A percentile compares a stretch with the other conserved stretches of the same genome.
Evolutionary conservation across 53 echinoderm and acorn worm species (phyloP).

Genomic region (Zoroaster sp.): DNA sequence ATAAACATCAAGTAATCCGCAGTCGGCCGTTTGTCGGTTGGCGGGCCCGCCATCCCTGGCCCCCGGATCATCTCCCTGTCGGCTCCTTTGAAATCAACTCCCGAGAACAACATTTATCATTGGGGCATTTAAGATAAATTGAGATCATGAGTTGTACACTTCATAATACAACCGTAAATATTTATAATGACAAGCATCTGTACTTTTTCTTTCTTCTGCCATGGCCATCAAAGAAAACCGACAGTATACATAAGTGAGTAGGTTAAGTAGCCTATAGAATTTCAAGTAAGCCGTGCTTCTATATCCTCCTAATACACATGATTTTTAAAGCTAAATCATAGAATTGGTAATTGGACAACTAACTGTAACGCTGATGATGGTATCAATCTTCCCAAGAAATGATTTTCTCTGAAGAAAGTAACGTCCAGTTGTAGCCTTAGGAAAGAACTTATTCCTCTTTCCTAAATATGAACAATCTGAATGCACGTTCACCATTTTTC

Average conservation of each 20-base stretch:
- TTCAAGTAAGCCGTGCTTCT: not conserved
- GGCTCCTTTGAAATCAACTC: slow-evolving; percentile 46
- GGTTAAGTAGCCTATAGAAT: not conserved
- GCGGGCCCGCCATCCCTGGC: not conserved
- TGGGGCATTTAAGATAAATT: slow-evolving; percentile 54
- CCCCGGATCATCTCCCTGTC: slow-evolving; percentile 36
- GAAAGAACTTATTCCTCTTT: too few relatives aligned
- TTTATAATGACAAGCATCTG: slow-evolving; percentile 39
- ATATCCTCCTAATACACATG: not conserved
- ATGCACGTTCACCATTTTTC: too few relatives aligned
- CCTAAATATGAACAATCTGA: too few relatives aligned
- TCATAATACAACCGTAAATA: slow-evolving; percentile 53
- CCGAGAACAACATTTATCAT: slow-evolving; percentile 23
- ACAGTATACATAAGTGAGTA: too few relatives aligned
- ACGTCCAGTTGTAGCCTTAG: too few relatives aligned
- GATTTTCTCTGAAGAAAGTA: too few relatives aligned
- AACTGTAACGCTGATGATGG: not conserved
- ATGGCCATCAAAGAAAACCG: slow-evolving; percentile 26
- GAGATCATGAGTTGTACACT: slow-evolving; percentile 19
- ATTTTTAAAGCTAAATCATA: not conserved
- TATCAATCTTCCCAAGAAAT: too few relatives aligned
- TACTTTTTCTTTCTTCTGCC: not conserved
- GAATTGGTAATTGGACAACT: not conserved
- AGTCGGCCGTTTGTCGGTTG: not conserved
- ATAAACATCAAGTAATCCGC: slow-evolving; percentile 32